Conservation (phyloP, 2,888 invertebrate genomes). For the Taphrorychus bicolor region DNA sequence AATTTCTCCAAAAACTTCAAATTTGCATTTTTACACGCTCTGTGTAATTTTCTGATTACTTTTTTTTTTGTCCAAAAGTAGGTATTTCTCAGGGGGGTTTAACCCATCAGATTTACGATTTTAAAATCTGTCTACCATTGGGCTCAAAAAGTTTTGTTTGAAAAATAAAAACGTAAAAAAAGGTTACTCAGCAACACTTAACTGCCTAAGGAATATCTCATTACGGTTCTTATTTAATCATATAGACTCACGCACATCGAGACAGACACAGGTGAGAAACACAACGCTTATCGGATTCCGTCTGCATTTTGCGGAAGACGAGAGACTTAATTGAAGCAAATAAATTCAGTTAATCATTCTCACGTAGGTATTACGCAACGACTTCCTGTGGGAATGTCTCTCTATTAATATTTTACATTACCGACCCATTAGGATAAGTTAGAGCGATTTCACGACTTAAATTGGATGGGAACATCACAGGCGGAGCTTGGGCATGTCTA, state of each 20-base stretch:
- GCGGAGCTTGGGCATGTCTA: neutral
- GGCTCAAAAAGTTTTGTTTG: too few species aligned
- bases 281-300: constrained; percentile 15
- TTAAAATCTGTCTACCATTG: too few species aligned
- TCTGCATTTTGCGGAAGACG: constrained; percentile 24
- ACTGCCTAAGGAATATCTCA: too few species aligned
- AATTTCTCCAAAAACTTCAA: too few species aligned
- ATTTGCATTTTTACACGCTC: too few species aligned
- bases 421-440: constrained; percentile 6
- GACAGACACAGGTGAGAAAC: constrained; percentile 10
- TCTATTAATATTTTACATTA: constrained; percentile 13
- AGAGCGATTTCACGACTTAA: neutral
- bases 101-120: too few species aligned
- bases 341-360: constrained; percentile 19
- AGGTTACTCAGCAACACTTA: too few species aligned
- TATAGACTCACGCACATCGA: constrained; percentile 5
- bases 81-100: too few species aligned
- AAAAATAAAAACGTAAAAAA: too few species aligned
- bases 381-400: constrained; percentile 21
- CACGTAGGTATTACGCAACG: constrained; percentile 17
- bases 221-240: neutral
- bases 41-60: too few species aligned
- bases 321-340: constrained; percentile 12
- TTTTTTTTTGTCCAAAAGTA: too few species aligned
- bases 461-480: neutral